Conservation (phyloP, 2,888 invertebrate genomes). For the Carterocephalus palaemon region DNA sequence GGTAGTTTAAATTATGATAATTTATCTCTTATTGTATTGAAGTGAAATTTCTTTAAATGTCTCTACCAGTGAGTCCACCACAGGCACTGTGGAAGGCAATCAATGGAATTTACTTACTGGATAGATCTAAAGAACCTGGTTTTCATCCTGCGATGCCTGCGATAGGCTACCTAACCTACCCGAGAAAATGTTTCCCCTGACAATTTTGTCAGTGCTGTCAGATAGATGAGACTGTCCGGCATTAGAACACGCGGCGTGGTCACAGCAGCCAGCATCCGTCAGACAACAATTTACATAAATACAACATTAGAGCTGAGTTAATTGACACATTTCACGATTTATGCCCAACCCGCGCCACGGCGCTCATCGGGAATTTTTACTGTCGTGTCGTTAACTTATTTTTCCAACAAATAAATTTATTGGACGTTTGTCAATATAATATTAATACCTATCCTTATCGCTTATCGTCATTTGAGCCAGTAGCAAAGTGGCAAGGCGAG, state of each 20-base stretch:
- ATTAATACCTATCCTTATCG: constrained; percentile 18
- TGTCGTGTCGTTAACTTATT: constrained; percentile 45
- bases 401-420: constrained; percentile 41
- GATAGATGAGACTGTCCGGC: constrained; percentile 12
- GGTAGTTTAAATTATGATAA: no score
- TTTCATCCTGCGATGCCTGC: no score
- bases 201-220: no score
- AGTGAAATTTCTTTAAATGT: no score
- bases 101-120: no score
- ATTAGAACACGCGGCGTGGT: neutral
- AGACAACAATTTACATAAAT: constrained; percentile 70
- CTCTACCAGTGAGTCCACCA: no score
- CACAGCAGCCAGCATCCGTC: constrained; percentile 49
- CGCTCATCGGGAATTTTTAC: constrained; percentile 54
- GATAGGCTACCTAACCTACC: no score
- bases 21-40: no score
- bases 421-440: constrained; percentile 24
- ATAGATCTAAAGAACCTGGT: no score
- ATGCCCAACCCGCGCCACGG: constrained; percentile 56
- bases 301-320: constrained; percentile 72
- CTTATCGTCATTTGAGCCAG: constrained; percentile 12
- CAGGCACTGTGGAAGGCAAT: no score
- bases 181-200: no score
- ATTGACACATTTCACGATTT: constrained; percentile 77
- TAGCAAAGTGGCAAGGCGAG: no score